Percentiles rank a stretch among this genome's conserved stretches.
These are phyloP conservation scores for Oegoconia quadripuncta DNA, from an alignment of 2,888 invertebrate genomes.

Conservation along the genomic window DNA sequence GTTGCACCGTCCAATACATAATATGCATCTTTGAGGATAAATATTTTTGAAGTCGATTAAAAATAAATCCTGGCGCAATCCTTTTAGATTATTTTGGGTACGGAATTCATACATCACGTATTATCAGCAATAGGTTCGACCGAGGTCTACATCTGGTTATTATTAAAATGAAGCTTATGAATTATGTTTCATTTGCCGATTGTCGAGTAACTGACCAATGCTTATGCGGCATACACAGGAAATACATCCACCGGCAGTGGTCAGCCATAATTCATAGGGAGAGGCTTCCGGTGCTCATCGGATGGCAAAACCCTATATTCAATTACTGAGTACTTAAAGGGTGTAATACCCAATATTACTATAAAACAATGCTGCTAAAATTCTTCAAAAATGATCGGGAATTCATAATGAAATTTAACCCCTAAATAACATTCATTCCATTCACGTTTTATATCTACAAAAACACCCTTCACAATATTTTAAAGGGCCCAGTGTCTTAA, in stretches of 20 bases:
- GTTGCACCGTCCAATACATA: too few relatives aligned
- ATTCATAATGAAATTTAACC: too few relatives aligned
- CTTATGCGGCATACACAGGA: constrained; percentile 49
- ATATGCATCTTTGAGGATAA: too few relatives aligned
- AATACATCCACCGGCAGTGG: constrained; percentile 67
- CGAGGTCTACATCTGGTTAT: not conserved
- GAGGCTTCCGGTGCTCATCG: constrained; percentile 54
- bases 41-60: too few relatives aligned
- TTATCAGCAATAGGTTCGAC: too few relatives aligned
- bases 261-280: constrained; percentile 68
- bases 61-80: too few relatives aligned
- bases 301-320: constrained; percentile 38
- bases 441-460: constrained; percentile 41
- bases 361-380: not conserved
- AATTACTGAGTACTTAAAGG: too few relatives aligned
- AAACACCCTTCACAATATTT: constrained; percentile 36
- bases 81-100: too few relatives aligned
- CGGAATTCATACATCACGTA: not conserved
- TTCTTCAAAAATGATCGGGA: not conserved
- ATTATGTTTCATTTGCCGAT: constrained; percentile 61
- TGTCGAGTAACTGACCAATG: constrained; percentile 54
- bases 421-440: constrained; percentile 19
- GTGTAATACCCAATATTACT: too few relatives aligned
- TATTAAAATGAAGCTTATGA: constrained; percentile 15
- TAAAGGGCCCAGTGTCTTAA: constrained; percentile 43